Base-by-base conservation (phyloP, 2,888 invertebrate species). In the Sphaerophoria taeniata region DNA sequence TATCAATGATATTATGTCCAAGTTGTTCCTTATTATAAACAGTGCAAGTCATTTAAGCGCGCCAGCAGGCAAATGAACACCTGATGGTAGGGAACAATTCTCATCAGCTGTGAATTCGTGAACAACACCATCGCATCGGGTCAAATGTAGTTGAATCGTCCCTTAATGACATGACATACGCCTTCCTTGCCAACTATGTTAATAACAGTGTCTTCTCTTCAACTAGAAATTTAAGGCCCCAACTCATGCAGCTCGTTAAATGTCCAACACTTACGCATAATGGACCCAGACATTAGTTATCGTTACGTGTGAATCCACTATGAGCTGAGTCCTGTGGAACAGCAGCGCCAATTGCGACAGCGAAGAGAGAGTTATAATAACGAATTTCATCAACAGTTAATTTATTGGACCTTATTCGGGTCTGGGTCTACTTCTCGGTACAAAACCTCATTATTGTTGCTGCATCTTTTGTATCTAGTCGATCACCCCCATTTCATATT, bases 281-380 rank as follows among this genome's bases (percentile, higher is more conserved):
- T 93, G 91, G 89, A 93, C 89, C 55, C 92, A 93, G 24, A 94
- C 93, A 78, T 93, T 92, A 67, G n/a, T 93, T 93, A 36, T 92
- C 93, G 87, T 93, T 93, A 84, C 93, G 93, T 47, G 94, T 77
- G 83, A 94, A 92, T 88, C 93, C 93, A 4, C 93, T 94, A 87
- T 94, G 93, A 71, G 82, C 79, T 51, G 86, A 80, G 33, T 67
- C 72, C 60, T 63, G 60, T n/a, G n/a, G 63, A 56, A 87, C 87
- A 14, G 89, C 88, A 49, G 89, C 89, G 76, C 89, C 88, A 60
- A 89, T 85, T 33, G 89, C 90, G 69, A 90, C 88, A 51, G 89
- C 90, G 81, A 90, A 88, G 60, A 90, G 88, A 55, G 90, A 87
- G 91, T 89, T 67, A 90, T 89, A 87, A 90, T 88, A 86, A 90